Evolutionary conservation across 2,113 vertebrate species (phyloP).

Genomic region (Hippotragus niger): DNA sequence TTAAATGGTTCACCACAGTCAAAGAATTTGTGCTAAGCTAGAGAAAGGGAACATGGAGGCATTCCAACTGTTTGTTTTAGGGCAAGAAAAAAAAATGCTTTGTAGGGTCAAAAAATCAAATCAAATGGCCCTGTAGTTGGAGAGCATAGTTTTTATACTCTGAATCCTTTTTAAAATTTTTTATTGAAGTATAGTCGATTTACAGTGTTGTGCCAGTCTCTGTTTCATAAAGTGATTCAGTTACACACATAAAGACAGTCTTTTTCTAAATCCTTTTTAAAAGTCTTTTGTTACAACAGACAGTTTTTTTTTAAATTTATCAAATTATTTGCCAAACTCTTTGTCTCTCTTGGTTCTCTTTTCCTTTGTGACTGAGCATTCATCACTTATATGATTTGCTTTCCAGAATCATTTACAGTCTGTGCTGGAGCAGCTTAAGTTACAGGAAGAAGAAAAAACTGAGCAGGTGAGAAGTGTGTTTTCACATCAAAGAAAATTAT

Average conservation of each 20-base stretch:
- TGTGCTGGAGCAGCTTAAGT: slow-evolving; percentile 89
- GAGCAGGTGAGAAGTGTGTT: slow-evolving; percentile 78
- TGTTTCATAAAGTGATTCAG: background rate
- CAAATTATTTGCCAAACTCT: slow-evolving; percentile 19
- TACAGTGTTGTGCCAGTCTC: background rate
- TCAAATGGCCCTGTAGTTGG: background rate
- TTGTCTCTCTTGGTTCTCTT: background rate
- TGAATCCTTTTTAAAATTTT: background rate
- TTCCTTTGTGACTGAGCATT: background rate
- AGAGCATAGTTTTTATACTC: background rate
- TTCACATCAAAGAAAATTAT: slow-evolving; percentile 25
- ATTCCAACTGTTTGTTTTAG: slow-evolving; percentile 25
- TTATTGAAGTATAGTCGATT: background rate
- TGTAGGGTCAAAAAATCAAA: slow-evolving; percentile 19
- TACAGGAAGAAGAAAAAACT: slow-evolving; percentile 91
- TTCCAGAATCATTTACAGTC: slow-evolving; percentile 89
- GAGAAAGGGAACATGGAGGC: background rate
- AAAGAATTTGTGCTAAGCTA: slow-evolving; percentile 40
- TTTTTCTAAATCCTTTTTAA: background rate
- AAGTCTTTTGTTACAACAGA: background rate
- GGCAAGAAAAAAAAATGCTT: slow-evolving; percentile 20
- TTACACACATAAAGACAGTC: background rate
- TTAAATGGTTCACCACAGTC: background rate
- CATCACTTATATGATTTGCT: slow-evolving; percentile 35
- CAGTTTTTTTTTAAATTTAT: background rate